Evolutionary conservation across 2,888 invertebrate species (phyloP).

Genomic region (Marronus borbonicus): DNA sequence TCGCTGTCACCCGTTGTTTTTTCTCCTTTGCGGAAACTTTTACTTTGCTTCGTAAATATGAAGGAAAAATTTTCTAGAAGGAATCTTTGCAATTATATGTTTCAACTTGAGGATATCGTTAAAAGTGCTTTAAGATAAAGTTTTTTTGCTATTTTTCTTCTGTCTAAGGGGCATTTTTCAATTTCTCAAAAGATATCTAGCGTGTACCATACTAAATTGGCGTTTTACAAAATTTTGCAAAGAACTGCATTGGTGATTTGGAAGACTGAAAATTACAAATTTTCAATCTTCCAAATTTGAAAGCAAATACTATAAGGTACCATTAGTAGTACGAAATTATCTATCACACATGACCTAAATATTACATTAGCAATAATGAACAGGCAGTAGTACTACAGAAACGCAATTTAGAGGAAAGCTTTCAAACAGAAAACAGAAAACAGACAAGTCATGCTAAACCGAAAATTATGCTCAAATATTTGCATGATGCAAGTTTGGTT

Average conservation of each 20-base stretch:
- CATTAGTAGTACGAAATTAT: neutral
- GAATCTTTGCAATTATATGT: conserved; percentile 1
- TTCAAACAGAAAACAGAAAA: neutral
- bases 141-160: neutral
- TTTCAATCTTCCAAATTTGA: too few relatives aligned
- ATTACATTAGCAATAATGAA: neutral
- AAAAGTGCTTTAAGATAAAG: neutral
- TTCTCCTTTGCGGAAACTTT: conserved; percentile 25
- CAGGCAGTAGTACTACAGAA: neutral
- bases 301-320: neutral
- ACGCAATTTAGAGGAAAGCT: neutral
- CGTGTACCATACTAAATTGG: too few relatives aligned
- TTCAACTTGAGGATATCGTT: neutral
- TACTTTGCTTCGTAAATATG: conserved; percentile 37
- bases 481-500: too few relatives aligned
- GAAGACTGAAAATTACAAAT: too few relatives aligned
- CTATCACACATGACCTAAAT: neutral
- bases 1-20: conserved; percentile 23
- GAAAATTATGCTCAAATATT: neutral
- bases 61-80: conserved; percentile 9
- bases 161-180: neutral
- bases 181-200: neutral
- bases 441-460: neutral
- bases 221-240: too few relatives aligned
- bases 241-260: too few relatives aligned